phyloP scores from a whole-genome alignment of 2,888 invertebrate species.

The Drosophila mercatorum region DNA sequence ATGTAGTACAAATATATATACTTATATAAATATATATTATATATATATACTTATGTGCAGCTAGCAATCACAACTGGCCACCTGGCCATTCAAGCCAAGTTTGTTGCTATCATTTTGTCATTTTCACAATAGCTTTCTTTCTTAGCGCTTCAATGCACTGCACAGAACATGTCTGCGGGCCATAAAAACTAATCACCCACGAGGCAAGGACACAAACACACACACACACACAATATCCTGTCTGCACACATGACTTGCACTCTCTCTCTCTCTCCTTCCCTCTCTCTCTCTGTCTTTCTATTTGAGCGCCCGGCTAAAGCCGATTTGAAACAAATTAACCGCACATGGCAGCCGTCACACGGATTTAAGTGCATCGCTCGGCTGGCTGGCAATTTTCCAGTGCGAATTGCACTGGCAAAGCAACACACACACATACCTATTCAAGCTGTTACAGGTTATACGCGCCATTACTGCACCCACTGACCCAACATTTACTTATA shows the following conservation, averaged over 20 bases:
- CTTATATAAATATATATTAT: background rate
- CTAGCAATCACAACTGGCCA: background rate
- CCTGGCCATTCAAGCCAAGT: constrained; percentile 2
- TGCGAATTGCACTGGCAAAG: constrained; percentile 41
- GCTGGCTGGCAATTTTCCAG: constrained; percentile 69
- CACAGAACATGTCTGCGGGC: constrained; percentile 22
- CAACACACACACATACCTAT: background rate
- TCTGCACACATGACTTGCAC: constrained; percentile 1
- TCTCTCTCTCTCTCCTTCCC: background rate
- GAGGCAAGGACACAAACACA: constrained; percentile 21
- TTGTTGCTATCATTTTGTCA: background rate
- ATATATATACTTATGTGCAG: background rate
- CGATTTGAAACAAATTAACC: constrained; percentile 76
- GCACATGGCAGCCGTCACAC: constrained; percentile 67
- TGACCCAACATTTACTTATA: constrained; percentile 7
- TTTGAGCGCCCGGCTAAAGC: constrained; percentile 38
- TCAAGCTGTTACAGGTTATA: constrained; percentile 6
- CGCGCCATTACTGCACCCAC: constrained; percentile 13
- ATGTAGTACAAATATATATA: background rate
- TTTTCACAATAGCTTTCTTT: constrained; percentile 14
- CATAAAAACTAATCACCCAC: constrained; percentile 53
- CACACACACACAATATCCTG: constrained; percentile 9
- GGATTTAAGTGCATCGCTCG: constrained; percentile 68
- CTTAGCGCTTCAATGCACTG: constrained; percentile 13
- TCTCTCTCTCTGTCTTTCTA: background rate